Percentiles rank a stretch among this genome's conserved stretches.
phyloP scores from a whole-genome alignment of 2,888 invertebrate genomes.

The Seira sanloemensis region DNA sequence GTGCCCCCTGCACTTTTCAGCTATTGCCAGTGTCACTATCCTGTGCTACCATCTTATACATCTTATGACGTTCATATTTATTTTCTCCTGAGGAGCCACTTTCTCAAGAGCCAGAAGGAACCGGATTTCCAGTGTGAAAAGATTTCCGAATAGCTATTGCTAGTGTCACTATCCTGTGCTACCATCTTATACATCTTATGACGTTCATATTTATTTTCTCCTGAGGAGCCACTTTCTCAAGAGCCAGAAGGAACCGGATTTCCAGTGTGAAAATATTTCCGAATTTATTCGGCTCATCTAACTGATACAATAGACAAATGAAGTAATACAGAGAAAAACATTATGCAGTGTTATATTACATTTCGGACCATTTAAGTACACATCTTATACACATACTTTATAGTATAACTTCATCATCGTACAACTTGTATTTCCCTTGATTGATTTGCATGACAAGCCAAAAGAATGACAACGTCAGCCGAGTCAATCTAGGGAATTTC shows the following conservation, averaged over 20 bases:
- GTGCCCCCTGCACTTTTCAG: not conserved
- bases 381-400: not conserved
- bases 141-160: slow-evolving; percentile 14
- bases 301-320: slow-evolving; percentile 5
- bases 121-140: slow-evolving; percentile 17
- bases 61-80: not conserved
- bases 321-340: not conserved
- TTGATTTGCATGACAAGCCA: not conserved
- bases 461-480: not conserved
- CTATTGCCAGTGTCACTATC: too few relatives aligned
- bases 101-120: not conserved
- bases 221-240: too few relatives aligned
- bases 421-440: too few relatives aligned
- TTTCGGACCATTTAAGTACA: not conserved
- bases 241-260: slow-evolving; percentile 14
- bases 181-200: slow-evolving; percentile 1
- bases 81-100: too few relatives aligned
- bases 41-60: not conserved
- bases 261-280: slow-evolving; percentile 12
- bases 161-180: too few relatives aligned
- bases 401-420: not conserved
- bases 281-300: slow-evolving; percentile 21
- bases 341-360: not conserved
- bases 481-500: too few relatives aligned
- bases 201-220: not conserved